Evolutionary conservation across 1,140 invertebrate genomes (phyloP), one percentile per base, ranked within the genome.

Genomic region (Subanguina moxae): DNA sequence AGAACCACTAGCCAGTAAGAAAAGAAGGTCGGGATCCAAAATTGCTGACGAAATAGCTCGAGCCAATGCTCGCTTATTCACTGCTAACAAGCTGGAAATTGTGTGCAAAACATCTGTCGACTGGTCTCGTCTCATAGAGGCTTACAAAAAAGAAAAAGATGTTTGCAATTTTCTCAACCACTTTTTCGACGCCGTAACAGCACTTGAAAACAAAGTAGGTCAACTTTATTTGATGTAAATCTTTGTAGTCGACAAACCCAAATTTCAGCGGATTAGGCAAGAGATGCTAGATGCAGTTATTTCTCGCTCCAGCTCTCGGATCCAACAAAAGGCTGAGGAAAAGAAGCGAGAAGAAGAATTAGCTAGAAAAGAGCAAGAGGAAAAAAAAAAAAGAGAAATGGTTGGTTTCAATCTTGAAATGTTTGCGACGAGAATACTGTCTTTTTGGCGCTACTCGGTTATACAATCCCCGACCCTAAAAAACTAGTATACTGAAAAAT

Each of bases 11-110:
- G 23, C 45, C 17, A n/a, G 28, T 11, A 58, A 52, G 38, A 58
- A 42, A 64, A 27, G 66, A 25, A 9, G 66, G 13, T 32, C 21
- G 43, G 17, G 21, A n/a, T 43, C 28, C 30, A 65, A 65, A 58
- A 32, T 58, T 19, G 9, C 21, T 17, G 13, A 7, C 15, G 27
- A 32, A 64, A 25, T 42, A n/a, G 13, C 19, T 46, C 15, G n/a
- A 57, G 42, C 62, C n/a, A 64, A 64, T 42, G 27, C 42, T 38
- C 57, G 42, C 19, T 42, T 45, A 1, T 64, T 64, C 23, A 21
- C 25, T 46, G 62, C 27, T 25, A 0, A 25, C 23, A 42, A 42
- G 32, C 15, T 48, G 25, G 46, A 28, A n/a, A 21, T 23, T n/a
- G 43, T 48, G 17, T 48, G 62, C 23, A 64, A 52, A 17, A 21